Base-by-base conservation (phyloP, 2,888 invertebrate genomes). In the Caenorhabditis doughertyi region DNA sequence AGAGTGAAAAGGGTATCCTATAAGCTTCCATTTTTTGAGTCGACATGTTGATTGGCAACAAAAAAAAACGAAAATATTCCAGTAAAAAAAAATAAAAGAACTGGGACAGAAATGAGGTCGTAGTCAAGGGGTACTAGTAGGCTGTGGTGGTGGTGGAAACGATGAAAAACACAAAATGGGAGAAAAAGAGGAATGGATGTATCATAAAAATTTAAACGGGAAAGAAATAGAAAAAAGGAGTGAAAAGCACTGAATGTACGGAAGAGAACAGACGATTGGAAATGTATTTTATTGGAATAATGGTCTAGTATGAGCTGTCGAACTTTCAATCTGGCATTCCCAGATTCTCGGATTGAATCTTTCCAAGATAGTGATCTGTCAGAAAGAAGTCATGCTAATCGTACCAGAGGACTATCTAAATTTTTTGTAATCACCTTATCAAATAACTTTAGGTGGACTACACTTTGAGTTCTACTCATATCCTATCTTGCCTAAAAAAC, bases 111-210 rank as follows among this genome's bases (percentile, higher is more conserved):
- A 62, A 8, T 29, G 62, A 47, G 29, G 73, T 64, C 73, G 73
- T 73, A 62, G 73, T 64, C 73, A 73, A 73, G 73, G 72, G 13
- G 73, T 64, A 64, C 73, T 73, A 53, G 72, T 51, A 58, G 51
- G 60, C 60, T 53, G 64, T 51, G 55, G n/a, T n/a, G n/a, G n/a
- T n/a, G n/a, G n/a, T n/a, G n/a, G n/a, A n/a, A 42, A 27, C 53
- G 53, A 49, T 35, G 16, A 42, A 55, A 47, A 47, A 18, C 3
- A 18, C 44, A 13, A 47, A 47, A 35, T 7, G 5, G 35, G 35
- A 35, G 35, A 35, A 18, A 55, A 32, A 42, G 42, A 65, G 29
- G 47, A 73, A 55, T 32, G 49, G 73, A 65, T 53, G 49, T 55
- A 42, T 56, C 65, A 67, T 67, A 67, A 74, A 47, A 65, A 74